phyloP scores from a whole-genome alignment of 2,113 vertebrate species.

The Charadrius vociferus region DNA sequence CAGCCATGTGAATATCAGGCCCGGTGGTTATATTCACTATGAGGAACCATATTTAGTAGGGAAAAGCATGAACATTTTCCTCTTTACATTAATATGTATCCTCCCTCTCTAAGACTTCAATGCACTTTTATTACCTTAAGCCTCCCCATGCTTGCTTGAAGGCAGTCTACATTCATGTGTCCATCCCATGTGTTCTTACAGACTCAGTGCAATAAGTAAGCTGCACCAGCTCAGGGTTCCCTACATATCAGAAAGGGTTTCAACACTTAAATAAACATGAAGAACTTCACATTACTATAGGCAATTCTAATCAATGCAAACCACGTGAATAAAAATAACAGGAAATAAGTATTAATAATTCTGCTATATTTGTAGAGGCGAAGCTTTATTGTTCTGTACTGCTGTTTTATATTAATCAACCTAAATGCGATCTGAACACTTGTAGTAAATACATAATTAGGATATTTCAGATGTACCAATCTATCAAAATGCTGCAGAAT shows the following conservation, averaged over 20 bases:
- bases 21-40: not conserved
- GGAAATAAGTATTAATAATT: not conserved
- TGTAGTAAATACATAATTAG: not conserved
- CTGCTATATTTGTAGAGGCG: not conserved
- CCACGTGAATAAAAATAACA: not conserved
- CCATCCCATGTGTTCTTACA: not conserved
- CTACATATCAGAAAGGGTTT: not conserved
- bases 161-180: not conserved
- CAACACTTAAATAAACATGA: not conserved
- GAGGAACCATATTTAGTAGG: accelerated
- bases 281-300: not conserved
- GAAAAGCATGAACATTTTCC: not conserved
- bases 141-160: accelerated
- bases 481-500: not conserved
- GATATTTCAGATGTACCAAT: not conserved
- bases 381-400: not conserved
- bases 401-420: not conserved
- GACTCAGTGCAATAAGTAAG: not conserved
- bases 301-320: not conserved
- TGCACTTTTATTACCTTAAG: not conserved
- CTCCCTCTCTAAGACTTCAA: not conserved
- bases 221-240: not conserved
- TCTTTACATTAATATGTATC: not conserved
- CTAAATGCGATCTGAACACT: not conserved
- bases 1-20: not conserved